Base-by-base conservation (phyloP, 2,888 invertebrate genomes). In the Leucania comma region DNA sequence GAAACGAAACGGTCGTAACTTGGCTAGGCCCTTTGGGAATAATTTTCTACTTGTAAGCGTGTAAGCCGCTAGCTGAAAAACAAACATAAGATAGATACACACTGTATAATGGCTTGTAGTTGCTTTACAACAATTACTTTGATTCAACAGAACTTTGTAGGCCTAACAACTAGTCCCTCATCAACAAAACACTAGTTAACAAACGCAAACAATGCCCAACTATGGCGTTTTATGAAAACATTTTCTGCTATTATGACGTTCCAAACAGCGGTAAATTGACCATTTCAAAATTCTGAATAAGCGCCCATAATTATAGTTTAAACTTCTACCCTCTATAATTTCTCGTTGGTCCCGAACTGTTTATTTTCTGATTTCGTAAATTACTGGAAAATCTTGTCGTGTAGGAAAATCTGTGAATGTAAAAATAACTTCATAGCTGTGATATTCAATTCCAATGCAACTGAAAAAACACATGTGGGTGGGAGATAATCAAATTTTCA, bases 261-360 rank as follows among this genome's bases (percentile, higher is more conserved):
- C 69, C 76, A 82, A 87, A 86, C 82, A 72, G 77, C 81, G 67
- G 81, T 77, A 88, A 89, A 89, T 87, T 88, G 85, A 83, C 85
- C 81, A 85, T 89, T 89, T 82, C 75, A 69, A 87, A 88, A 84
- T 87, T 84, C 78, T 70, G 81, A 82, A 86, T 88, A 87, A 88
- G 83, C 82, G 82, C 67, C 82, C 86, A 73, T 89, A 90, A 90
- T 90, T 88, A 86, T 81, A 78, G 88, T 87, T 89, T 80, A 82
- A 87, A 87, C 81, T 87, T 86, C 76, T 78, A 73, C 77, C 75
- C 75, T 71, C 82, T 86, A 83, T 86, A 85, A 89, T 88, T 90
- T 87, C 68, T 84, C 76, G 81, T 82, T 86, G 82, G 65, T 68
- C 75, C 56, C 24, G 68, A 42, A 61, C 63, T 78, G 75, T 80